Base-by-base conservation (phyloP, 2,797 vertebrate species). In the Betta splendens region DNA sequence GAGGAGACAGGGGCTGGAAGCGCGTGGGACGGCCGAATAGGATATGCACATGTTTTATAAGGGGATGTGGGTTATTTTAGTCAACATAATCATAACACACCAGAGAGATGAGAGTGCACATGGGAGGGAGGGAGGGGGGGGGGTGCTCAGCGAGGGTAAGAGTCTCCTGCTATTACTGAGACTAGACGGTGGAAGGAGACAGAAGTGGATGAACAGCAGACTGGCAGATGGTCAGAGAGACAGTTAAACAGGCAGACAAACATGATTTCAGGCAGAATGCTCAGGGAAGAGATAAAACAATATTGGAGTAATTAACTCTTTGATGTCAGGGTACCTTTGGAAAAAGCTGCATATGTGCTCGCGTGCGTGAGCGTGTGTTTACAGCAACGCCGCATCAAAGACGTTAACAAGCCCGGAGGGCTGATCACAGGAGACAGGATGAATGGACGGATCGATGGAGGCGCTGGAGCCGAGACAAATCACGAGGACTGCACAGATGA, bases 341-440 rank as follows among this genome's bases (percentile, higher is more conserved):
- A 51, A 35, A 45, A 25, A 50, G 16, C 11, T 26, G 51, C 10
- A 8, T 18, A 42, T 32, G n/a, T 16, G 20, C 46, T 23, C 28
- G 26, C 26, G 3, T 3, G 16, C 3, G 25, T 29, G 31, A 29
- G 51, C 15, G 12, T 20, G 42, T 28, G 7, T 9, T 6, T 17
- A 40, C 9, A 68, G 50, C 9, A 5, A 49, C 50, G 66, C 32
- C 17, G 63, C 33, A 72, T 77, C 72, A 67, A 79, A 81, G 69
- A 49, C 3, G 17, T 59, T 70, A 73, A 75, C 49, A 47, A 83
- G 65, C 60, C n/a, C 74, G 28, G 44, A 64, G 63, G 66, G 28
- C 64, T 79, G 75, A 81, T 85, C 77, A 84, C 76, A 83, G 69
- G 72, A 77, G 69, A 69, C 59, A 7, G 47, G 58, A 32, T 78